Base-by-base conservation (phyloP, 2,888 invertebrate species). In the Agrotis segetum region DNA sequence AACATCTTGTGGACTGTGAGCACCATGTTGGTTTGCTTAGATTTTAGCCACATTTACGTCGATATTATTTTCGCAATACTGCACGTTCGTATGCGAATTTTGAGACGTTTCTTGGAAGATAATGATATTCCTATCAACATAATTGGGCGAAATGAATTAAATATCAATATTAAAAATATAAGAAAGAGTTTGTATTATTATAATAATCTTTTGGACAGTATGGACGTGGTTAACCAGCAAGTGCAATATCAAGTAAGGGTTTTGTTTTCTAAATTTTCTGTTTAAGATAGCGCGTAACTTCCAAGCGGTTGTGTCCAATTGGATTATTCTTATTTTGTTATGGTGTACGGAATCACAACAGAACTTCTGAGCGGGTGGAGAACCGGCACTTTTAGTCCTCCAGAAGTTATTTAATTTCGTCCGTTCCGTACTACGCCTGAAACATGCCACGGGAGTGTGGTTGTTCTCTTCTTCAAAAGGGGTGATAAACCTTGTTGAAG, bases 171-270 rank as follows among this genome's bases (percentile, higher is more conserved):
- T 2, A 65, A 49, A 44, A 61, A 72, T 24, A 29, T 68, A 9
- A 77, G 71, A 17, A 71, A 67, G 19, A 70, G 77, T 66, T 59
- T 81, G 63, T 61, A 63, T 21, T 67, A 81, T 47, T 83, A 83
- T 16, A 67, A 68, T 19, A 70, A 68, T 49, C 58, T 69, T 14
- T 47, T 68, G 21, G 53, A 68, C 67, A 46, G 21, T 29, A 46
- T 67, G 46, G 29, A 46, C 5, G 19, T 4, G 14, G 2, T 68
- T 53, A 34, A 68, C 7, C 17, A 34, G 7, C 58, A n/a, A 9
- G 19, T 70, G 1, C 56, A 70, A 49, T 44, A 11, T 67, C 9
- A 24, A 55, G 56, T 69, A 52, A 70, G 29, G 24, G 64, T 34
- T 19, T 29, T 47, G 19, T 47, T 47, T 29, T 17, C 3, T 24